phyloP scores from a whole-genome alignment of 2,797 vertebrate genomes.

The Acanthurus lineatus region DNA sequence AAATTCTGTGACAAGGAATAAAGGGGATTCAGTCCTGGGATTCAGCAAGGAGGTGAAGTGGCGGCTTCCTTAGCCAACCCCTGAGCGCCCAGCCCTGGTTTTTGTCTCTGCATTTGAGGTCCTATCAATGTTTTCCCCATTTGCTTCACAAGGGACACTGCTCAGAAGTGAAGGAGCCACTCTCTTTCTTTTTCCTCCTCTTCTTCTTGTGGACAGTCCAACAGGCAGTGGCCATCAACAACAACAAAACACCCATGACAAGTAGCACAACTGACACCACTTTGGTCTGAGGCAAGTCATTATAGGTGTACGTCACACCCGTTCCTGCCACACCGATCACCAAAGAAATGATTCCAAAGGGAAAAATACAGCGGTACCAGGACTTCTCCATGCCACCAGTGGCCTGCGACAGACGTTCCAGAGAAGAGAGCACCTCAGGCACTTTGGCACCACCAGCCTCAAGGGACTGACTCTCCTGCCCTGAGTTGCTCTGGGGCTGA shows the following conservation, averaged over 20 bases:
- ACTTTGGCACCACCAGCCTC: conserved; percentile 79
- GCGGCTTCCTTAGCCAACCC: conserved; percentile 29
- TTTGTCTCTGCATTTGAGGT: conserved; percentile 54
- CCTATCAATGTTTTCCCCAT: conserved; percentile 27
- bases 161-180: conserved; percentile 82
- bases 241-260: conserved; percentile 80
- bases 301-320: conserved; percentile 92
- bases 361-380: conserved; percentile 89
- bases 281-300: conserved; percentile 92
- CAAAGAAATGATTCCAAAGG: conserved; percentile 91
- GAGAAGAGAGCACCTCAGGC: conserved; percentile 89
- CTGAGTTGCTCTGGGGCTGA: conserved; percentile 79
- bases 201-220: conserved; percentile 87
- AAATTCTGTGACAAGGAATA: conserved; percentile 60
- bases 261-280: conserved; percentile 90
- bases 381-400: conserved; percentile 91
- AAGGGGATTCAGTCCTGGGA: conserved; percentile 36
- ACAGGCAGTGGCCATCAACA: conserved; percentile 83
- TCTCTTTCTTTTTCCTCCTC: conserved; percentile 87
- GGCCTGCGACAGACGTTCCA: conserved; percentile 93
- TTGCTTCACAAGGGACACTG: conserved; percentile 85
- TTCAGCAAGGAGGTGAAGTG: conserved; percentile 32
- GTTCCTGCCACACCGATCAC: conserved; percentile 93
- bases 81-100: conserved; percentile 30
- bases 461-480: conserved; percentile 74